A percentile compares a stretch with the other conserved stretches of the same genome.
These are phyloP conservation scores for Tolmerus cingulatus DNA, from an alignment of 2,888 invertebrate genomes.

Conservation along the genomic window DNA sequence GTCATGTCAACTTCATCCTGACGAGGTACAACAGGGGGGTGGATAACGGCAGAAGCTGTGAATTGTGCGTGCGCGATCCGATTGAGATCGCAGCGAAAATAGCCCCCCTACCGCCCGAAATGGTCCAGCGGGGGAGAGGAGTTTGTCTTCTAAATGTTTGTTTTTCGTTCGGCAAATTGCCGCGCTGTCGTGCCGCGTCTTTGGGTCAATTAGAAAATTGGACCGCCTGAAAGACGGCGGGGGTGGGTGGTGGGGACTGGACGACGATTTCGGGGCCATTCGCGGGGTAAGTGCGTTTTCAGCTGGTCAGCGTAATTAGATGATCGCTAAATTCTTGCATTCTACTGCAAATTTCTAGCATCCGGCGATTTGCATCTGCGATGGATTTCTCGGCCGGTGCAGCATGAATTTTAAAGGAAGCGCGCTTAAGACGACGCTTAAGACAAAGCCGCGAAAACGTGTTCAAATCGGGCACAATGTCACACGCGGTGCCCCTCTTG, in stretches of 20 bases:
- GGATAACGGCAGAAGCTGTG: neutral
- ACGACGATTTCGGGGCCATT: neutral
- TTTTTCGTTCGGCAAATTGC: constrained; percentile 9
- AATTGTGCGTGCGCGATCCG: constrained; percentile 31
- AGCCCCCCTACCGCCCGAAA: neutral
- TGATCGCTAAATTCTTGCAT: constrained; percentile 32
- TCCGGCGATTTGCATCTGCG: constrained; percentile 26
- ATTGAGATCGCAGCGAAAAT: neutral
- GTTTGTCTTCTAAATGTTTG: neutral
- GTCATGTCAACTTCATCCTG: constrained; percentile 15
- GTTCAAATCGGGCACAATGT: constrained; percentile 16
- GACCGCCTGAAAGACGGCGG: neutral
- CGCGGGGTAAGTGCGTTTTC: constrained; percentile 11
- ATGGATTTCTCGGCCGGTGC: constrained; percentile 7
- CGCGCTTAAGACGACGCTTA: neutral
- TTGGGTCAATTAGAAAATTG: constrained; percentile 39
- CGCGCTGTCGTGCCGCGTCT: neutral
- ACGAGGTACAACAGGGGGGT: neutral
- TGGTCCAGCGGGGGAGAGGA: neutral
- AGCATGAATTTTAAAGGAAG: constrained; percentile 13
- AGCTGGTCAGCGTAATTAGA: neutral
- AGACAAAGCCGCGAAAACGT: constrained; percentile 5
- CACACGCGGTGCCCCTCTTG: neutral
- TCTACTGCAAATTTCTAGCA: constrained; percentile 18
- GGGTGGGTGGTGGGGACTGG: neutral